A percentile compares a stretch with the other conserved stretches of the same genome.
These are phyloP conservation scores for Acanthis flammea DNA, from an alignment of 2,797 vertebrate genomes.

Conservation along the genomic window DNA sequence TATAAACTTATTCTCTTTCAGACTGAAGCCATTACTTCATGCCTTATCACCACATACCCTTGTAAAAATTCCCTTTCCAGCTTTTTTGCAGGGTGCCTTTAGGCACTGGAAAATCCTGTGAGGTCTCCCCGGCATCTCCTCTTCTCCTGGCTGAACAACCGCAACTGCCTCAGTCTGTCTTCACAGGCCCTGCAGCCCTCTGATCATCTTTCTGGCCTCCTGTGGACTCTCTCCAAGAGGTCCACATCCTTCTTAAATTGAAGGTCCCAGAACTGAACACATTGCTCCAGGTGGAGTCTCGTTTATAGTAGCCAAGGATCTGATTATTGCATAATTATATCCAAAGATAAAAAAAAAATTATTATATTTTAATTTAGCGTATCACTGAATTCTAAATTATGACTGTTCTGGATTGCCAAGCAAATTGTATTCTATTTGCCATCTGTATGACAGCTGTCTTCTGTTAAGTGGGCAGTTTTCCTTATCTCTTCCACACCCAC, in stretches of 20 bases:
- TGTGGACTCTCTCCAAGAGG: fast-evolving
- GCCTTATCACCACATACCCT: not conserved
- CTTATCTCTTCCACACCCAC: not conserved
- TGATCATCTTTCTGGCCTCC: not conserved
- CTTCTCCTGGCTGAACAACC: not conserved
- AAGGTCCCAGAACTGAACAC: not conserved
- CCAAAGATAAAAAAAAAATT: not conserved
- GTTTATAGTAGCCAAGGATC: not conserved
- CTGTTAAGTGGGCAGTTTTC: not conserved
- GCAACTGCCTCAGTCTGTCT: not conserved
- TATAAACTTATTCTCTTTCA: not conserved
- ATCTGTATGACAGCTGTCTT: not conserved
- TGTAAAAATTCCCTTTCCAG: not conserved
- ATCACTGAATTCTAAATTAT: not conserved
- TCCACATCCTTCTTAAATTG: not conserved
- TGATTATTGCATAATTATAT: not conserved
- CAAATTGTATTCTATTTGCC: not conserved
- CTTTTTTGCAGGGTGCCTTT: not conserved
- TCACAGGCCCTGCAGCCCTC: not conserved
- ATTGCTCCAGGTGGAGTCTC: not conserved
- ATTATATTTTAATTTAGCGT: not conserved
- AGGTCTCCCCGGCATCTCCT: not conserved
- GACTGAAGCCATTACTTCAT: not conserved
- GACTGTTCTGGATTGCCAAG: not conserved
- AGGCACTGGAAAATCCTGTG: not conserved